Evolutionary conservation across 2,797 vertebrate species (phyloP), one percentile per base, ranked within the genome.

Genomic region (Mastacembelus armatus): DNA sequence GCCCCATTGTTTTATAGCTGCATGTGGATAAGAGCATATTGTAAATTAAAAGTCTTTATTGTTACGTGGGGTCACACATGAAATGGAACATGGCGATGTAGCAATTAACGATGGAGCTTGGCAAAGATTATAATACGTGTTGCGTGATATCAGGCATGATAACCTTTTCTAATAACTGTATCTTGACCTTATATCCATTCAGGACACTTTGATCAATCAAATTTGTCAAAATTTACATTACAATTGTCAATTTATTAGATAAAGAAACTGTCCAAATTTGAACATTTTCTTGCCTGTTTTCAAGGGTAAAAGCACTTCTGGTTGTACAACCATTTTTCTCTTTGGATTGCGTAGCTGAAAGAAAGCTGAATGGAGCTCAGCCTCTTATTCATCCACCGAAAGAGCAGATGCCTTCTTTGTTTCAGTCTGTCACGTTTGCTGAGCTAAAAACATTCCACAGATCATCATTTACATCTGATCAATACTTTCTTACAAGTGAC

Each of bases 381-480:
- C 55, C 27, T 48, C 12, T 10, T 16, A 2, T 59, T 27, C 27
- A 56, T 66, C 15, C 10, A 38, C 70, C 27, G 66, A 27, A 16
- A 21, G 24, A 27, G 54, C 33, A 66, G 33, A 58, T n/a, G 26
- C 33, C 47, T 47, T 48, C 60, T 66, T 42, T 22, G n/a, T 44
- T 54, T 76, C 47, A 15, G 35, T 78, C 62, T 56, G 57, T 62
- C 74, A 65, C 19, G 51, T 76, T 66, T 67, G 36, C 57, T 1
- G 54, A 70, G 62, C 58, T 61, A 69, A 59, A 78, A 84, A 84
- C 63, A 69, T 65, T 66, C 63, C 52, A 16, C 51, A 43, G 74
- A 82, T 73, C 64, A 72, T 85, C 58, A 73, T 76, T 74, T 78
- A 60, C 66, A 71, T 81, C 66, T 27, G 24, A 82, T 86, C 69